A percentile compares a stretch with the other conserved stretches of the same genome.
Evolutionary conservation across 1,140 invertebrate genomes (phyloP).

Genomic region (Diachasmimorpha longicaudata): DNA sequence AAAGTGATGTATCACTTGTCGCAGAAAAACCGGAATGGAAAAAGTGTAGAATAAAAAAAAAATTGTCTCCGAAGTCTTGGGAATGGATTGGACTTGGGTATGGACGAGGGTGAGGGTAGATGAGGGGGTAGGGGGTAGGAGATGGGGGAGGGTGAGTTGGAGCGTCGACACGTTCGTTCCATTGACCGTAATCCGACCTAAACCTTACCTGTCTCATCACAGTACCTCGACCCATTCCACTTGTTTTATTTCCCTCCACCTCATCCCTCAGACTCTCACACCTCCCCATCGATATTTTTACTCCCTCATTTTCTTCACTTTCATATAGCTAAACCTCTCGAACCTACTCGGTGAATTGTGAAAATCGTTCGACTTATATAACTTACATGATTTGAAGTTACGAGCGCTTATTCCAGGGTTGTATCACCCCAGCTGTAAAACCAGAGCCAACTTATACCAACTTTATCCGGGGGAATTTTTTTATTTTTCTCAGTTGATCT

Average conservation of each 20-base stretch:
- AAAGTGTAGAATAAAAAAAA: background rate
- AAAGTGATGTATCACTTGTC: too few relatives aligned
- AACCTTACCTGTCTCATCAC: background rate
- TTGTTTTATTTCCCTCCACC: background rate
- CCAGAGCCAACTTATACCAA: background rate
- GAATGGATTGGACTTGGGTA: background rate
- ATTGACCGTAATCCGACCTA: background rate
- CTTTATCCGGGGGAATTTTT: background rate
- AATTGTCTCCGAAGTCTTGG: background rate
- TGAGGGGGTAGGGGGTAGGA: background rate
- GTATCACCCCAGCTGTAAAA: slow-evolving; percentile 10
- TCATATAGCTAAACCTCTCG: background rate
- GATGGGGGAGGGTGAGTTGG: background rate
- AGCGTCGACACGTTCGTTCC: background rate
- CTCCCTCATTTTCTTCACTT: slow-evolving; percentile 1
- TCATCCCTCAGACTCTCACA: too few relatives aligned
- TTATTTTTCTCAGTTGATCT: background rate
- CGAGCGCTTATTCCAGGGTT: slow-evolving; percentile 12
- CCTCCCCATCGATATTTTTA: background rate
- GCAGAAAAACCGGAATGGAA: background rate
- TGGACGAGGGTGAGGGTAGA: background rate
- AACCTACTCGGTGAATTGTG: background rate
- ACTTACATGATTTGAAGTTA: slow-evolving; percentile 6
- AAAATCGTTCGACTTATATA: slow-evolving; percentile 8
- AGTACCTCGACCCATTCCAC: background rate